These are phyloP conservation scores for Poicephalus gulielmi DNA, from an alignment of 2,113 vertebrate species.

Conservation along the genomic window DNA sequence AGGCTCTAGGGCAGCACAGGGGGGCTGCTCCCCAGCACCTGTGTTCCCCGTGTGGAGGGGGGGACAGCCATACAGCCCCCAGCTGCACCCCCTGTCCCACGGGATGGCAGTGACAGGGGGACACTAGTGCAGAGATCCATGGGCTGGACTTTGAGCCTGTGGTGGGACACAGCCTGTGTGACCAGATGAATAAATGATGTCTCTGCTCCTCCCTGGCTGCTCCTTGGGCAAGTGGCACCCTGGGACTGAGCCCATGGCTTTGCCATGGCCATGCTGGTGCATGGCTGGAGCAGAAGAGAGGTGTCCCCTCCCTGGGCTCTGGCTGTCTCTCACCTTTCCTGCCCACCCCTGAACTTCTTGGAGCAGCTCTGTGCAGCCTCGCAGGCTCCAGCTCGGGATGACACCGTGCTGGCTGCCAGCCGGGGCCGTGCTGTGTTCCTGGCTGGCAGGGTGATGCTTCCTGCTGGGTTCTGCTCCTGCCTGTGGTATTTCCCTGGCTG, in stretches of 20 bases:
- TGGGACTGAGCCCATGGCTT: rapidly evolving
- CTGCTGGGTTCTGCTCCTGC: background rate
- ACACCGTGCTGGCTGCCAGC: background rate
- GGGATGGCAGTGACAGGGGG: background rate
- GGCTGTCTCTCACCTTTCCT: background rate
- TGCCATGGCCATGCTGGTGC: background rate
- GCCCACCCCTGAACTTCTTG: background rate
- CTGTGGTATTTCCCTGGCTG: background rate
- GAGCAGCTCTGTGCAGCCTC: background rate
- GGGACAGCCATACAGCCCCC: background rate
- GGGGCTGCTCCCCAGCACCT: background rate
- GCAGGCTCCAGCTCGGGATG: rapidly evolving
- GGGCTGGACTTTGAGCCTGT: background rate
- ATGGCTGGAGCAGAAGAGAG: background rate
- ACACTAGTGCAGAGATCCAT: rapidly evolving
- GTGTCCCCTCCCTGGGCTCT: background rate
- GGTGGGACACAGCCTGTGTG: background rate
- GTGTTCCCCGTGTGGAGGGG: rapidly evolving
- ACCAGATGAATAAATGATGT: background rate
- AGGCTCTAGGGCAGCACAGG: slow-evolving; percentile 32
- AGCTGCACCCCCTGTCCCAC: rapidly evolving
- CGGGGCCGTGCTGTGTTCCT: background rate
- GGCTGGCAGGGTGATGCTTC: background rate
- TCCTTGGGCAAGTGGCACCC: background rate
- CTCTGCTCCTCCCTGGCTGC: background rate